Base-by-base conservation (phyloP, 2,113 vertebrate species). In the Strigops habroptila region DNA sequence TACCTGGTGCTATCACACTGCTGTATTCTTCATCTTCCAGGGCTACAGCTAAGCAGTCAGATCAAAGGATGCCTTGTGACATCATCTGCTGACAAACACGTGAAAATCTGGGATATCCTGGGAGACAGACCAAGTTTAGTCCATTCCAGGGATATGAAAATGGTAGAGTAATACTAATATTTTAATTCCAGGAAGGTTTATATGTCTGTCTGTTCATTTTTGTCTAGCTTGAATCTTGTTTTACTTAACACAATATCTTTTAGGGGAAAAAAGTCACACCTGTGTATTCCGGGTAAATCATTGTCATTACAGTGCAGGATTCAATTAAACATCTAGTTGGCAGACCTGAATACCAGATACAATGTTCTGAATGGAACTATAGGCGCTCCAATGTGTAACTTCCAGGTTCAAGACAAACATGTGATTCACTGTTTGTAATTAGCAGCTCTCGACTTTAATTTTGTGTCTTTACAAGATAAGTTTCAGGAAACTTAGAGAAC, bases 31-130 rank as follows among this genome's bases (percentile, higher is more conserved):
- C 33, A 73, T 71, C 46, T 77, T 83, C 22, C 93, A 99, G 99
- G 99, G 48, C 97, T 99, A 96, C 98, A 98, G 33, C 98, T 99
- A 30, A 99, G 99, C 97, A 99, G 99, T 97, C 99, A 99, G 71
- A 96, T 99, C 57, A 99, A 98, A 96, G 99, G 99, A 60, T 99
- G 99, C 88, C 98, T 99, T 37, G 98, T 99, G 86, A 99, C 99
- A 2, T 98, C 99, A 8, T 99, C 99, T 35, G 98, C 98, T 49
- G 99, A 99, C 97, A 99, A 98, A 93, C 98, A 98, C 0, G 99
- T 99, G 68, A 99, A 99, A 95, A 98, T 99, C 28, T 99, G 99
- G 99, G 99, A 99, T 97, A 99, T 99, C 71, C 74, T 99, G 37
- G 98, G 99, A 78, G 98, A 99, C 93, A 99, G 98, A 96, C 99